Evolutionary conservation across 1,140 invertebrate genomes (phyloP), one percentile per base, ranked within the genome.

Genomic region (Drosophila kanapiae): DNA sequence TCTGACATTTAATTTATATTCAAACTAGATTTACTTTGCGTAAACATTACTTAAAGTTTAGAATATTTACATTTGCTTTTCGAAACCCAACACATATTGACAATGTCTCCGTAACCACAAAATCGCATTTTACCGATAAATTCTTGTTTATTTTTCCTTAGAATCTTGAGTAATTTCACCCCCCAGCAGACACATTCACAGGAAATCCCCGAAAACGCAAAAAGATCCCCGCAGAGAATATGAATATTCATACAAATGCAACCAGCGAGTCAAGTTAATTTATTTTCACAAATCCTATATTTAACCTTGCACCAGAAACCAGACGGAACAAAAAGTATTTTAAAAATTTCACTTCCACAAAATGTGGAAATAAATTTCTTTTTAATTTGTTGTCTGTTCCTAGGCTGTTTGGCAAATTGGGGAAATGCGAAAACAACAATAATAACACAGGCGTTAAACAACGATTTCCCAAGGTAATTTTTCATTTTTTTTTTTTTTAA

Each of bases 261-360:
- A 14, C 35, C 35, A 37, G 37, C 51, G 3, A 38, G 35, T 29
- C 65, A 40, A 71, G 65, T 37, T 35, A 72, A 72, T 72, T 72
- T 72, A 72, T 48, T 49, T 72, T 67, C 14, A 33, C 37, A 51
- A 68, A 31, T 37, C 31, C 40, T 53, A 53, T 53, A 65, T 64
- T 42, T 51, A 18, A 35, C 61, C 61, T 70, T 53, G 45, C 37
- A 27, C 29, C 47, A 43, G 43, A 58, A 38, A 23, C 6, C 11
- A 37, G 6, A 35, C 14, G 38, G 13, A 13, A 49, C 29, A 9
- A 37, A 58, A 33, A 18, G 56, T 40, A 57, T 23, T 23, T 27
- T 35, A 31, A 13, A 67, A 60, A 72, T 72, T 72, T 72, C 42
- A 60, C 69, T 72, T 72, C 70, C 27, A 53, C 47, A 72, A 70